Evolutionary conservation across 2,797 vertebrate species (phyloP), one percentile per base, ranked within the genome.

Genomic region (Delichon dasypus): DNA sequence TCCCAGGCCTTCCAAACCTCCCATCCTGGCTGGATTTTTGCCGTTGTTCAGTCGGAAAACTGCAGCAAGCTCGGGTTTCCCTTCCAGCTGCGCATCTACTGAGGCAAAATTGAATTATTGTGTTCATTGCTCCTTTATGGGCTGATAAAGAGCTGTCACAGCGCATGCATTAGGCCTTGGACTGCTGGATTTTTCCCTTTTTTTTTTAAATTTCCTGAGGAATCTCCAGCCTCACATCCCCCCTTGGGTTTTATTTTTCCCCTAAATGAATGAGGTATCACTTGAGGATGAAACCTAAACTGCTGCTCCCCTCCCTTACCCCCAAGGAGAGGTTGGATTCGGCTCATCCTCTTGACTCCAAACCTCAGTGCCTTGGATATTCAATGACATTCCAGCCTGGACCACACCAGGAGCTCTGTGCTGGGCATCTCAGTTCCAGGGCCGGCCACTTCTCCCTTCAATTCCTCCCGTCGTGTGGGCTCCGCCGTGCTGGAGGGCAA

Each of bases 391-490:
- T 96, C 93, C 91, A 94, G 91, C 48, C 62, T 53, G 76, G 96
- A 95, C 95, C 96, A 96, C 95, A 94, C 95, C 66, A 77, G 91
- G 51, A 96, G 95, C 89, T 94, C 61, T 73, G 92, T 50, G 85
- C 85, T 92, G 82, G 87, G 50, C 79, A 29, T 88, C 47, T 23
- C 85, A 34, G 2, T 44, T 44, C 71, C 62, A 91, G 74, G 72
- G 64, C 27, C 26, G 75, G 42, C 86, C 76, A 78, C 92, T 92
- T 68, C 78, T 78, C 61, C 60, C 92, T 89, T 30, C 60, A 70
- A 0, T 60, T 70, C 93, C 87, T 76, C 80, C 90, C 79, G 85
- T 53, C 89, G 67, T 93, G 94, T 88, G 93, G 94, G 91, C 80
- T 96, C 75, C 44, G 91, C 1, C 4, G 40, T 93, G 95, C 96